phyloP scores from a whole-genome alignment of 2,888 invertebrate species.

The Gastracanthus pulcherrimus region DNA sequence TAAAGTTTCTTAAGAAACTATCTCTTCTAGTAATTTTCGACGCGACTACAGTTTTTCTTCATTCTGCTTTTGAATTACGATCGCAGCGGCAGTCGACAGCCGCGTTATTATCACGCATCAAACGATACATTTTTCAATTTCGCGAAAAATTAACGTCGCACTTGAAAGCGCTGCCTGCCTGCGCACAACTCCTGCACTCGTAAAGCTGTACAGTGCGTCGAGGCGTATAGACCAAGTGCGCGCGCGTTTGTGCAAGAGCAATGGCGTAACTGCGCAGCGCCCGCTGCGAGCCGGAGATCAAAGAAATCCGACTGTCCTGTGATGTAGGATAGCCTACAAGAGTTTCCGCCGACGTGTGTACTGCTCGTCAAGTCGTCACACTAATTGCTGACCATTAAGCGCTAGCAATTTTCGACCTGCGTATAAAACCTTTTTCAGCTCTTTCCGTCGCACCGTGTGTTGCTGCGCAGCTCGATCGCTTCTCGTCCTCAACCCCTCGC shows the following conservation, averaged over 20 bases:
- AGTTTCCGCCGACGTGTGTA: conserved; percentile 33
- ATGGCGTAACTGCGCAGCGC: background rate
- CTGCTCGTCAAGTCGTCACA: conserved; percentile 61
- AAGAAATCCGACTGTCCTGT: conserved; percentile 64
- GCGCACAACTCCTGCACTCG: too few relatives aligned
- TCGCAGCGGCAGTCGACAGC: too few relatives aligned
- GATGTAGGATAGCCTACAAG: conserved; percentile 56
- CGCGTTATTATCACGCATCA: too few relatives aligned
- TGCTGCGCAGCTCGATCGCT: conserved; percentile 12
- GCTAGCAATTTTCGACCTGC: conserved; percentile 64
- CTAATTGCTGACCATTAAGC: conserved; percentile 69
- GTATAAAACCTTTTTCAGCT: conserved; percentile 59
- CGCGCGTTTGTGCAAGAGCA: background rate
- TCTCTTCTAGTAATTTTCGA: too few relatives aligned
- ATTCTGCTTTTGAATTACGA: too few relatives aligned
- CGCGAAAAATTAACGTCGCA: conserved; percentile 15
- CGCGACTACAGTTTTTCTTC: too few relatives aligned
- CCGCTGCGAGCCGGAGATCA: conserved; percentile 59
- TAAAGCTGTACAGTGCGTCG: background rate
- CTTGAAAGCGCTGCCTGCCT: too few relatives aligned
- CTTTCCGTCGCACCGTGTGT: background rate
- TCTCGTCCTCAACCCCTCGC: background rate
- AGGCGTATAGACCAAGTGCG: background rate
- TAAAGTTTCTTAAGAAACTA: too few relatives aligned
- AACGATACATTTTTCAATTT: conserved; percentile 20